phyloP scores from a whole-genome alignment of 2,888 invertebrate genomes.

The Leucophenga montana region DNA sequence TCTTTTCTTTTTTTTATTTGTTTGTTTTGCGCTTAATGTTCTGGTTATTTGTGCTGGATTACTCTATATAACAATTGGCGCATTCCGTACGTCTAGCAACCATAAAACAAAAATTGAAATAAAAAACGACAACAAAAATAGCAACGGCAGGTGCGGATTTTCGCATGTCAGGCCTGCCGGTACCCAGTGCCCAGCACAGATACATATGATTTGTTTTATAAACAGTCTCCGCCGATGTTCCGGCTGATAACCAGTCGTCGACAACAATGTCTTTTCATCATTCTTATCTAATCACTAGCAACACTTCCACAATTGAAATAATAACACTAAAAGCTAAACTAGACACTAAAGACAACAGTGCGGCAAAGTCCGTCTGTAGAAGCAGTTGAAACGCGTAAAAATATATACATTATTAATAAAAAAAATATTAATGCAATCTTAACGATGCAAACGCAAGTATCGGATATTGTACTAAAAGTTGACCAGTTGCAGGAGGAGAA shows the following conservation, averaged over 20 bases:
- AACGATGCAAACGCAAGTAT: slow-evolving; percentile 43
- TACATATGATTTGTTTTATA: not conserved
- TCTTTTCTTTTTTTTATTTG: too few species aligned
- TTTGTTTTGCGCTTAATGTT: too few species aligned
- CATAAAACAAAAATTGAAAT: too few species aligned
- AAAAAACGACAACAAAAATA: too few species aligned
- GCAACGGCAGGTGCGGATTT: slow-evolving; percentile 5
- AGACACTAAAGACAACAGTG: not conserved
- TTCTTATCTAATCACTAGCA: too few species aligned
- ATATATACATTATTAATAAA: slow-evolving; percentile 12
- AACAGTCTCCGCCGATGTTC: too few species aligned
- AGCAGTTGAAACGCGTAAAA: slow-evolving; percentile 28
- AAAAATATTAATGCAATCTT: slow-evolving; percentile 35
- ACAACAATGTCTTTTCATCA: too few species aligned
- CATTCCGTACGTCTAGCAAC: too few species aligned
- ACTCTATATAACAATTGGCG: too few species aligned
- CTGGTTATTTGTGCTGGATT: too few species aligned
- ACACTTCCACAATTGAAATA: too few species aligned
- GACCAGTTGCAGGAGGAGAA: slow-evolving; percentile 22
- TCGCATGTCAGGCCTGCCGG: not conserved
- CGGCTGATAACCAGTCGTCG: too few species aligned
- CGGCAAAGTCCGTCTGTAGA: slow-evolving; percentile 8
- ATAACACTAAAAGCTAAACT: not conserved
- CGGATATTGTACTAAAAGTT: slow-evolving; percentile 32
- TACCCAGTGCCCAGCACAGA: not conserved